Conservation (phyloP, 1,140 invertebrate genomes). For the Polyergus mexicanus region DNA sequence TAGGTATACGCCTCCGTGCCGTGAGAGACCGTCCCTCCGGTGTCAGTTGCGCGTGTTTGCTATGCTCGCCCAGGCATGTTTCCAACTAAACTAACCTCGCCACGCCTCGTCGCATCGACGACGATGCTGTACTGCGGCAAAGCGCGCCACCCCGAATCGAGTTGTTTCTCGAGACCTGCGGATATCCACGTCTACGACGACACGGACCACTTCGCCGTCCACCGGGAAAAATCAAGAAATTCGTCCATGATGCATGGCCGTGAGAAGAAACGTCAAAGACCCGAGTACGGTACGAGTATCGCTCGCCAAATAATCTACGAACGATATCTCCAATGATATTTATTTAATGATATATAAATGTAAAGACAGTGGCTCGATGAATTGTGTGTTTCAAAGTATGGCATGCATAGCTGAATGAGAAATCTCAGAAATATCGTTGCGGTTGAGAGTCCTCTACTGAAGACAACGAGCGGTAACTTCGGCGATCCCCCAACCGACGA, state of each 20-base stretch:
- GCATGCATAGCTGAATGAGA: not conserved
- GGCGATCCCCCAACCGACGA: conserved; percentile 58
- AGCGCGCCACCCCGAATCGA: conserved; percentile 73
- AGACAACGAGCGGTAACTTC: conserved; percentile 38
- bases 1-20: conserved; percentile 77
- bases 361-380: not conserved
- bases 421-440: conserved; percentile 27
- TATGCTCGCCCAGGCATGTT: conserved; percentile 84
- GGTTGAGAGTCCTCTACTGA: not conserved
- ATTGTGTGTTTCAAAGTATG: not conserved
- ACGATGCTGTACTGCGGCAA: conserved; percentile 76
- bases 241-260: not conserved
- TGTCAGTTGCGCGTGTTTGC: conserved; percentile 85
- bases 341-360: not conserved
- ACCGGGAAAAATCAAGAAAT: conserved; percentile 29
- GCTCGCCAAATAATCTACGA: too few species aligned
- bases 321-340: not conserved
- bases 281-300: not conserved
- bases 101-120: conserved; percentile 82
- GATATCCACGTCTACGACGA: conserved; percentile 54
- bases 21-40: conserved; percentile 79
- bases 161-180: conserved; percentile 66
- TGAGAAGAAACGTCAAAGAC: not conserved
- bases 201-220: not conserved
- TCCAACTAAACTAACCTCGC: conserved; percentile 85